These are phyloP conservation scores for Progne subis DNA, from an alignment of 2,113 vertebrate genomes.

Conservation along the genomic window DNA sequence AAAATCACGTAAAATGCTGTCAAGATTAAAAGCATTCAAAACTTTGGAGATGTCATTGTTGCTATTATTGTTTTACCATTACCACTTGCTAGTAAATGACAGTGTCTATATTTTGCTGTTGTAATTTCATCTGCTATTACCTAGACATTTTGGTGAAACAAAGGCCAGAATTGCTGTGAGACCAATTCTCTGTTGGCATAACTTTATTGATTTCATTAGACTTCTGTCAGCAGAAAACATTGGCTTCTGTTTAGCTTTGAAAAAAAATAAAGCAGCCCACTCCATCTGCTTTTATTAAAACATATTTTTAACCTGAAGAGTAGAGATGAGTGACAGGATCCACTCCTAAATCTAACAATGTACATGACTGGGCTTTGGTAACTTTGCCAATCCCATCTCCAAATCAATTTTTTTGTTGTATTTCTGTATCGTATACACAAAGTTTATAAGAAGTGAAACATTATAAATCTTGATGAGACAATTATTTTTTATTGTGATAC, in stretches of 20 bases:
- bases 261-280: not conserved
- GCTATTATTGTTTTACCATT: not conserved
- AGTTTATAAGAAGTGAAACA: not conserved
- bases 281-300: slow-evolving; percentile 8
- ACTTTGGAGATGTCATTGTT: not conserved
- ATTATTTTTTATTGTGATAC: not conserved
- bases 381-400: not conserved
- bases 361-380: not conserved
- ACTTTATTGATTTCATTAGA: slow-evolving; percentile 3
- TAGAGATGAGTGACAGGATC: not conserved
- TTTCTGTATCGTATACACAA: not conserved
- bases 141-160: not conserved
- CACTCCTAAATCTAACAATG: not conserved
- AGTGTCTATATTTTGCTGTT: not conserved
- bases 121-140: not conserved
- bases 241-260: not conserved
- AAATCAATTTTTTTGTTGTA: not conserved
- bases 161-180: not conserved
- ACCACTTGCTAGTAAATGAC: not conserved
- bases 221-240: not conserved
- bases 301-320: not conserved
- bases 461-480: not conserved
- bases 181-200: not conserved
- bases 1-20: not conserved
- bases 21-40: not conserved